Percentiles rank a stretch among this genome's conserved stretches.
These are phyloP conservation scores for Proterorhinus semilunaris DNA, from an alignment of 2,113 vertebrate genomes.

Conservation along the genomic window DNA sequence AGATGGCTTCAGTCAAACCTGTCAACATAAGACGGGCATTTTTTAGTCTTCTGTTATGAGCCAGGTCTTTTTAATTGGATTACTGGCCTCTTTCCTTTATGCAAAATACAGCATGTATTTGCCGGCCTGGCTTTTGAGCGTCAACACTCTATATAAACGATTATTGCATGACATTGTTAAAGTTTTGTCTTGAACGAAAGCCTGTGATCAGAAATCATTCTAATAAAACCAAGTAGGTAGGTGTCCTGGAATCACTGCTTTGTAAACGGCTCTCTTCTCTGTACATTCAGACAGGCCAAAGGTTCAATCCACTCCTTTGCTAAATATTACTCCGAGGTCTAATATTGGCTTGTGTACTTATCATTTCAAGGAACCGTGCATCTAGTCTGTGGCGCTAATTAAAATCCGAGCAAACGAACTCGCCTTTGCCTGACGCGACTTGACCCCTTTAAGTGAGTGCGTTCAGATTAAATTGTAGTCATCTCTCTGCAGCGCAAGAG, in stretches of 20 bases:
- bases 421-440: background rate
- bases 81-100: background rate
- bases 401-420: conserved; percentile 14
- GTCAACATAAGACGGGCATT: conserved; percentile 15
- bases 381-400: conserved; percentile 5
- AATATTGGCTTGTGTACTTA: background rate
- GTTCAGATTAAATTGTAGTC: background rate
- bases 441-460: background rate
- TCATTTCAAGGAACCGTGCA: background rate
- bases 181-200: no score
- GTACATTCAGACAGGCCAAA: background rate
- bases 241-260: no score
- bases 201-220: no score
- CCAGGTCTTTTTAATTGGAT: background rate
- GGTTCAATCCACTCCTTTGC: background rate
- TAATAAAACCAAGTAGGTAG: no score
- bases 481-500: no score
- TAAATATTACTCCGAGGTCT: background rate
- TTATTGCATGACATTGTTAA: no score
- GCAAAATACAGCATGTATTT: background rate
- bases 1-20: conserved; percentile 88
- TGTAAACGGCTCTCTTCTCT: background rate
- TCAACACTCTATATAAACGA: no score
- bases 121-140: no score
- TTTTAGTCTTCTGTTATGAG: background rate